These are phyloP conservation scores for Pentalonia nigronervosa DNA, from an alignment of 1,140 invertebrate species.

Conservation along the genomic window DNA sequence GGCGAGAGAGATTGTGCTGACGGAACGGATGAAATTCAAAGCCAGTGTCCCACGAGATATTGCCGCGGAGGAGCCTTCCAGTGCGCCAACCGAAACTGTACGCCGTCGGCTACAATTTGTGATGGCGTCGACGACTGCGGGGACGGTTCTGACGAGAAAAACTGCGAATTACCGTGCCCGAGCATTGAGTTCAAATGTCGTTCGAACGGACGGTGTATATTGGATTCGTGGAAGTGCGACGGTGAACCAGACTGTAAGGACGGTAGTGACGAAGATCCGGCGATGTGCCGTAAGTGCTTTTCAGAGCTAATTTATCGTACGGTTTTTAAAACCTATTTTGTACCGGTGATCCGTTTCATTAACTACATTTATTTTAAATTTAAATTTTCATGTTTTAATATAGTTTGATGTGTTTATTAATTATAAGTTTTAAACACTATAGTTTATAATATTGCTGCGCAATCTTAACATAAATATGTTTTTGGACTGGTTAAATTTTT, in stretches of 20 bases:
- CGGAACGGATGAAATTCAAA: conserved; percentile 85
- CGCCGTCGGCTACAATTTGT: conserved; percentile 89
- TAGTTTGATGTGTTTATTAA: too few species aligned
- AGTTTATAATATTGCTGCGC: too few species aligned
- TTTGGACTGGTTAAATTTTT: conserved; percentile 65
- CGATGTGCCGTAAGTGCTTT: conserved; percentile 76
- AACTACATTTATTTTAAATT: too few species aligned
- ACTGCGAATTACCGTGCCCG: conserved; percentile 84
- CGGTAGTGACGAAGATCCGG: conserved; percentile 89
- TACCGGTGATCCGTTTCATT: too few species aligned
- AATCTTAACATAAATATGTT: neutral
- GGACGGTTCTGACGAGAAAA: conserved; percentile 67
- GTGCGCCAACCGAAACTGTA: conserved; percentile 92
- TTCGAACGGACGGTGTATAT: conserved; percentile 88
- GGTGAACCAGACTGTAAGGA: conserved; percentile 95
- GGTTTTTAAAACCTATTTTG: neutral
- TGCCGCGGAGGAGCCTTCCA: conserved; percentile 91
- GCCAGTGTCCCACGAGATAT: conserved; percentile 77
- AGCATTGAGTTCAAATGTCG: conserved; percentile 94
- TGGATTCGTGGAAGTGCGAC: conserved; percentile 94
- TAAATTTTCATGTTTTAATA: too few species aligned
- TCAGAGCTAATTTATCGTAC: neutral
- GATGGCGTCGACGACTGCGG: conserved; percentile 91
- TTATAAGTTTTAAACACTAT: too few species aligned
- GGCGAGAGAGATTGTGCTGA: conserved; percentile 89